These are phyloP conservation scores for Psittacara wagleri DNA, from an alignment of 2,113 vertebrate species.

Conservation along the genomic window DNA sequence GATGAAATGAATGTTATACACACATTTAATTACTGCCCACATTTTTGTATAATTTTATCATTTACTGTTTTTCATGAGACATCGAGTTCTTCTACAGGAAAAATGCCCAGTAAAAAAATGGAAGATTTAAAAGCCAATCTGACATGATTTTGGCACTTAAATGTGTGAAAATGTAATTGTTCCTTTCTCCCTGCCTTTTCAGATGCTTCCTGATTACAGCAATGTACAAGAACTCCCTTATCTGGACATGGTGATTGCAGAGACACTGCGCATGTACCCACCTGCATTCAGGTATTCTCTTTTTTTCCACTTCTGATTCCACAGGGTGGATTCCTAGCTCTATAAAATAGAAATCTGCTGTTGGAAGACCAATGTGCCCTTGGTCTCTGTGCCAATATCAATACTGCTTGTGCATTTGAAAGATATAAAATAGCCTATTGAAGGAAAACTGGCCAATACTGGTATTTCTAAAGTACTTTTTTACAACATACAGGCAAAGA, in stretches of 20 bases:
- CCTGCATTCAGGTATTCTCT: conserved; percentile 87
- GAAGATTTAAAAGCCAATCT: conserved; percentile 44
- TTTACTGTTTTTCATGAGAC: conserved; percentile 63
- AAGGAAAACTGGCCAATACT: not conserved
- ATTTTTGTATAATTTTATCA: conserved; percentile 64
- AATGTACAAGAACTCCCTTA: conserved; percentile 89
- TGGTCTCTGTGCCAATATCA: not conserved
- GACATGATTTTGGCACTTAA: conserved; percentile 15
- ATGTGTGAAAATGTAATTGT: conserved; percentile 31
- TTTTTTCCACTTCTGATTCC: not conserved
- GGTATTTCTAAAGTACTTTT: not conserved
- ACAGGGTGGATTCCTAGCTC: not conserved
- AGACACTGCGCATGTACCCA: conserved; percentile 89
- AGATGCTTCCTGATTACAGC: conserved; percentile 81
- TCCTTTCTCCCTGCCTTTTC: conserved; percentile 4
- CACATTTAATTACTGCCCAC: conserved; percentile 67
- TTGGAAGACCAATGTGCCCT: not conserved
- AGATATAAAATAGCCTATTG: not conserved
- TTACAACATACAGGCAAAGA: not conserved
- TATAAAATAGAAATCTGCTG: not conserved
- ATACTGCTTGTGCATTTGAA: not conserved
- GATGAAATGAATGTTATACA: conserved; percentile 42
- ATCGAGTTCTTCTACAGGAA: conserved; percentile 40
- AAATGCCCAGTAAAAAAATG: conserved; percentile 48
- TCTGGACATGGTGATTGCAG: conserved; percentile 91